Evolutionary conservation across 2,888 invertebrate species (phyloP), one percentile per base, ranked within the genome.

Genomic region (Amphiduros pacificus): DNA sequence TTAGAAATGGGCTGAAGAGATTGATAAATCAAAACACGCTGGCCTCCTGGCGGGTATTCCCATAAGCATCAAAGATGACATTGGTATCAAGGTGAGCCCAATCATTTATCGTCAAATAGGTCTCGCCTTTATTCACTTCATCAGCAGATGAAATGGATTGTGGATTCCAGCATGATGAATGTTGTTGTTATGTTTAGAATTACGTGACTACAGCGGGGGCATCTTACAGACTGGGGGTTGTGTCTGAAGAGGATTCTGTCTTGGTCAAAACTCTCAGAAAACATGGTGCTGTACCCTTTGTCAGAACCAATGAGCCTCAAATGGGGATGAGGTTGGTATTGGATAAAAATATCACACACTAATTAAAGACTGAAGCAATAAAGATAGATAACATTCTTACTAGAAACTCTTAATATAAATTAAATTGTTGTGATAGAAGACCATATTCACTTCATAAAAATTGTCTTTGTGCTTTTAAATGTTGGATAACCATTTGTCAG

Each of bases 201-300:
- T 44, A 44, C n/a, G n/a, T 22, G 22, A 20, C 44, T 9, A 44
- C 44, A 20, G 44, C 44, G 6, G 44, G 44, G n/a, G 44, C 44
- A 9, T 11, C 44, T 22, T 6, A 20, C 22, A n/a, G 44, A 11
- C 6, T 17, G n/a, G 44, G n/a, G 6, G 20, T 20, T 9, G 6
- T 44, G 5, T 5, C 44, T 20, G 22, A 44, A 44, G 44, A 44
- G n/a, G 44, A 44, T 22, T 44, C 44, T 5, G 44, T 17, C 22
- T n/a, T 44, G 44, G 44, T 44, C 44, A 44, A 44, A 22, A 17
- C 22, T 44, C n/a, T 44, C n/a, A n/a, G 44, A 27, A 32, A 53
- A 11, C 64, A 64, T 14, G 84, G 84, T 28, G 84, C 81, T 5
- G 73, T 84, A 28, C 82, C 83, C 1, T 83, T 77, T 71, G 80